These are phyloP conservation scores for Taeniopygia guttata DNA, from an alignment of 2,797 vertebrate species.

Conservation along the genomic window DNA sequence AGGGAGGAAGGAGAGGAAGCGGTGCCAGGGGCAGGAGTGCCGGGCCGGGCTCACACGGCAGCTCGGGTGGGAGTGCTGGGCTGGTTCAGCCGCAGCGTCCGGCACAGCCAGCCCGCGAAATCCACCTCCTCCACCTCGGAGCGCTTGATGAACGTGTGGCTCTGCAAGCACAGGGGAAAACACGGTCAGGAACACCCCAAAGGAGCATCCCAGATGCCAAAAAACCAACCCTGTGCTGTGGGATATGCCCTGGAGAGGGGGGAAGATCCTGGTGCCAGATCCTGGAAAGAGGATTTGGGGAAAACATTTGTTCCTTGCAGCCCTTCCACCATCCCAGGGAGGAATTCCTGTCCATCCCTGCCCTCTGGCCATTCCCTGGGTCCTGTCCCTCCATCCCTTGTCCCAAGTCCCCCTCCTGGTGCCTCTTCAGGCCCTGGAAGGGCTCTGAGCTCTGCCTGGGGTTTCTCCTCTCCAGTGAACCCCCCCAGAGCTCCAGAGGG, in stretches of 20 bases:
- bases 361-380: not conserved
- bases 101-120: conserved; percentile 95
- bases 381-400: not conserved
- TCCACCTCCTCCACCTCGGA: conserved; percentile 95
- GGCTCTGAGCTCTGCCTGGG: not conserved
- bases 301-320: accelerated
- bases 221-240: accelerated
- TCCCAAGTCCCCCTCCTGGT: not conserved
- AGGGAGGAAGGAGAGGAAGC: not conserved
- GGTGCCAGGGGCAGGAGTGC: not conserved
- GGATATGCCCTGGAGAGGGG: accelerated
- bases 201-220: not conserved
- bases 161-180: conserved; percentile 71
- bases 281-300: not conserved
- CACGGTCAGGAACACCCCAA: not conserved
- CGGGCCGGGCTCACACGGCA: conserved; percentile 70
- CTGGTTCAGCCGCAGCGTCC: conserved; percentile 91
- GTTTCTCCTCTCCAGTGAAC: not conserved
- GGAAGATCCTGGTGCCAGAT: not conserved
- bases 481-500: not conserved
- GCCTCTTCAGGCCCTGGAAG: accelerated
- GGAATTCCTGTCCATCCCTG: accelerated
- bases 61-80: conserved; percentile 92
- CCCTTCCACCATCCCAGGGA: not conserved
- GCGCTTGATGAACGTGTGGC: conserved; percentile 93